A percentile compares a stretch with the other conserved stretches of the same genome.
Conservation (phyloP, 2,888 invertebrate species). For the Barypeithes pellucidus region DNA sequence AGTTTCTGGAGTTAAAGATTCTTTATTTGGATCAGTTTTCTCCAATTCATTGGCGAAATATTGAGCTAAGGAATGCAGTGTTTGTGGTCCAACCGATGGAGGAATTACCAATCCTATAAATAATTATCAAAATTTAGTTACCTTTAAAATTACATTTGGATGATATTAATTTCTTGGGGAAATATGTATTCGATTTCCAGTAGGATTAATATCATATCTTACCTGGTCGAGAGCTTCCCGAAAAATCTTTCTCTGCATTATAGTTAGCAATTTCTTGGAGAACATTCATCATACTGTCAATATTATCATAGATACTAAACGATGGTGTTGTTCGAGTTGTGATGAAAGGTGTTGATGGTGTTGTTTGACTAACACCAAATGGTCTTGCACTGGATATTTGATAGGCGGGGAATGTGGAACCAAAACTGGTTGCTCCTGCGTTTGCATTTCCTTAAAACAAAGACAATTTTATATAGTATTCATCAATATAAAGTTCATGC, state of each 20-base stretch:
- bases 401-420: conserved; percentile 58
- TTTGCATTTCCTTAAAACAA: background rate
- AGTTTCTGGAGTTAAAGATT: conserved; percentile 63
- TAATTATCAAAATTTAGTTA: background rate
- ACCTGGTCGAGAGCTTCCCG: conserved; percentile 63
- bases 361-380: conserved; percentile 59
- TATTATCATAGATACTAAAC: conserved; percentile 76
- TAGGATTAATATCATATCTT: background rate
- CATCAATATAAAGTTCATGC: background rate
- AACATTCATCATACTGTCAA: conserved; percentile 81
- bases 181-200: no score
- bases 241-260: conserved; percentile 71
- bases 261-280: conserved; percentile 76
- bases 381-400: conserved; percentile 67
- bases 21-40: conserved; percentile 70
- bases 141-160: no score
- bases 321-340: conserved; percentile 67
- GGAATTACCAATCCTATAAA: conserved; percentile 77
- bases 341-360: conserved; percentile 60
- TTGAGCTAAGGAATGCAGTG: conserved; percentile 83
- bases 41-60: conserved; percentile 85
- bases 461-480: background rate
- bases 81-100: conserved; percentile 84
- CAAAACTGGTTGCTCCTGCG: background rate
- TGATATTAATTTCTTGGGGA: no score